Conservation (phyloP, 2,797 vertebrate species). For the Coendou prehensilis region DNA sequence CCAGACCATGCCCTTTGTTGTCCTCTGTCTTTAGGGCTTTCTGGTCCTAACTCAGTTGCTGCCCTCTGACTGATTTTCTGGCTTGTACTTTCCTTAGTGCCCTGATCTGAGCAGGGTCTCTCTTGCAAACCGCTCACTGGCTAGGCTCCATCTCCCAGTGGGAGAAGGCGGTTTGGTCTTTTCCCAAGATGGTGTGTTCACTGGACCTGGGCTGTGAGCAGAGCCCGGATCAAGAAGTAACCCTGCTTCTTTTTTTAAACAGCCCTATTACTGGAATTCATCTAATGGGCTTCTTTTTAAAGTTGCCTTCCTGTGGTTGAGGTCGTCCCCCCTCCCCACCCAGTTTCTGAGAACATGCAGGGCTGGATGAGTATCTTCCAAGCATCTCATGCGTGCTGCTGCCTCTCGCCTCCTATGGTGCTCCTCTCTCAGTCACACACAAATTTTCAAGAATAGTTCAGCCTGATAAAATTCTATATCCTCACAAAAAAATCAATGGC, state of each 20-base stretch:
- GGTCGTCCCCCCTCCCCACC: neutral
- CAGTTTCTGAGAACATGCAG: neutral
- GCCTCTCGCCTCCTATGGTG: neutral
- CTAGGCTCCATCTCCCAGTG: neutral
- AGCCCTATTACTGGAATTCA: neutral
- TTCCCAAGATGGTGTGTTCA: neutral
- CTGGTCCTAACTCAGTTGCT: neutral
- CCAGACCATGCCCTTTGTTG: neutral
- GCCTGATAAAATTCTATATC: neutral
- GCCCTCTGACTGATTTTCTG: neutral
- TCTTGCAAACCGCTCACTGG: neutral
- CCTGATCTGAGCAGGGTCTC: neutral
- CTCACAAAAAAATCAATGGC: constrained; percentile 34
- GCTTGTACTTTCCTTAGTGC: neutral
- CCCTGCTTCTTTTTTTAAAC: neutral
- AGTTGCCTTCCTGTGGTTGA: neutral
- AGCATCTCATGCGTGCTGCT: neutral
- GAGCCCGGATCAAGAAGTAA: neutral
- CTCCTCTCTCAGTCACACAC: neutral
- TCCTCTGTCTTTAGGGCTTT: neutral
- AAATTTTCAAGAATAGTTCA: constrained; percentile 15
- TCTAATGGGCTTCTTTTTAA: neutral
- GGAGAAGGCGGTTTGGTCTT: neutral
- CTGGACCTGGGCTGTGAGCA: neutral
- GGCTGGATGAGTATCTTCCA: neutral